Evolutionary conservation across 1,140 invertebrate genomes (phyloP), one percentile per base, ranked within the genome.

Genomic region (Danaus plexippus): DNA sequence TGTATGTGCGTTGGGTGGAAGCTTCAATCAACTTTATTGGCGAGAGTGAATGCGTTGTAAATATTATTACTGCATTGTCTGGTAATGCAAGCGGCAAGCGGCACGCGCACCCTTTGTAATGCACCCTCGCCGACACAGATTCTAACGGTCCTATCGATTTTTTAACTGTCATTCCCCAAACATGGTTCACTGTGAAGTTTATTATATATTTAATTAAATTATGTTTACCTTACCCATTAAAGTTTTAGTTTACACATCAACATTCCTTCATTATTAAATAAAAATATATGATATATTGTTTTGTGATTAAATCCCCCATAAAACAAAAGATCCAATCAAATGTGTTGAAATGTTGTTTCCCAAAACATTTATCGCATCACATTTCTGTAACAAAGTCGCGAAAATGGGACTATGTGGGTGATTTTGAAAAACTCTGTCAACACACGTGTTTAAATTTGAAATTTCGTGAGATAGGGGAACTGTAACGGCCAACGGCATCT

Each of bases 111-210:
- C 77, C 75, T 75, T 71, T 67, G 60, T 69, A 49, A 22, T 43
- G 59, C 75, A 71, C 78, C 79, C 75, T 78, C 78, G 70, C 76
- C 62, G 74, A 78, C 75, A 79, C 59, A 57, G 74, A 76, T 73
- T 76, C 59, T 52, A 83, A 85, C 81, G 77, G 78, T 63, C 67
- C 66, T 85, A 82, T 85, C 80, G 80, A 82, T 85, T 85, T 85
- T 85, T 76, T 82, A 85, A 85, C 81, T 85, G 81, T 77, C 79
- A 79, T 71, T 71, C 52, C 57, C 63, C 65, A 51, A 59, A 32
- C 53, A 53, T 11, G 15, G 13, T 32, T 41, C 43, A 56, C 56
- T 40, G 47, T 46, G 47, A 55, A n/a, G n/a, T n/a, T n/a, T 56
- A 47, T 32, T 32, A 32, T 32, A 3, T 32, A 6, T 8, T 32